A percentile compares a stretch with the other conserved stretches of the same genome.
These are phyloP conservation scores for Schizopygopsis malacanthus DNA, from an alignment of 2,797 vertebrate genomes.

Conservation along the genomic window DNA sequence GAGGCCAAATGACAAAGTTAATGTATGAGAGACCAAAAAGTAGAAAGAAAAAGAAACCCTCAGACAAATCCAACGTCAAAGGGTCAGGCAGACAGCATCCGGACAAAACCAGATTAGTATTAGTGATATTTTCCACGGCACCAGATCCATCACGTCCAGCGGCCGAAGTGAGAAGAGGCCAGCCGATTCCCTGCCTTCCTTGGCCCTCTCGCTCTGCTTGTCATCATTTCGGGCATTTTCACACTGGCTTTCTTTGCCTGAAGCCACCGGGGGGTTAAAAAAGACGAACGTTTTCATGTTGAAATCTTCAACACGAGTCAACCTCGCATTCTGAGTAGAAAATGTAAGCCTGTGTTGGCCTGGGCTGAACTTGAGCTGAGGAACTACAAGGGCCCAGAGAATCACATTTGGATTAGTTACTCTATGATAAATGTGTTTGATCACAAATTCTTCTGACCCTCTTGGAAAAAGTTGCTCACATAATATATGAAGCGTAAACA, in stretches of 20 bases:
- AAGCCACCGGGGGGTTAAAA: constrained; percentile 28
- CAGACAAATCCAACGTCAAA: constrained; percentile 46
- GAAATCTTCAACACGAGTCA: constrained; percentile 24
- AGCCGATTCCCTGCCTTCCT: constrained; percentile 14
- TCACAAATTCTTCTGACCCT: background rate
- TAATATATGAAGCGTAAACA: background rate
- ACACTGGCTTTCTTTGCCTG: constrained; percentile 36
- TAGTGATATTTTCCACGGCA: constrained; percentile 43
- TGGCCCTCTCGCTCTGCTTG: constrained; percentile 3
- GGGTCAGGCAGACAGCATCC: constrained; percentile 3
- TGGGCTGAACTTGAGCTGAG: constrained; percentile 10
- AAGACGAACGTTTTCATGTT: constrained; percentile 26
- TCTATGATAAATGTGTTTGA: constrained; percentile 20
- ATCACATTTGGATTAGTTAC: background rate
- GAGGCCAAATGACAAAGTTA: background rate
- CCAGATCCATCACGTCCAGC: constrained; percentile 47
- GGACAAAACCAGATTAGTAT: constrained; percentile 50
- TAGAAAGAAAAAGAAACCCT: constrained; percentile 25
- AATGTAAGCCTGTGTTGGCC: constrained; percentile 18
- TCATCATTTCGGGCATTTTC: constrained; percentile 40
- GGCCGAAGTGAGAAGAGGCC: constrained; percentile 17
- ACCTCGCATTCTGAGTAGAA: constrained; percentile 22
- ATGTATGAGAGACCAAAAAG: constrained; percentile 7
- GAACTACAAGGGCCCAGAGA: background rate
- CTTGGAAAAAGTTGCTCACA: background rate